Evolutionary conservation across 2,888 invertebrate genomes (phyloP), one percentile per base, ranked within the genome.

Genomic region (Parelbella ahira): DNA sequence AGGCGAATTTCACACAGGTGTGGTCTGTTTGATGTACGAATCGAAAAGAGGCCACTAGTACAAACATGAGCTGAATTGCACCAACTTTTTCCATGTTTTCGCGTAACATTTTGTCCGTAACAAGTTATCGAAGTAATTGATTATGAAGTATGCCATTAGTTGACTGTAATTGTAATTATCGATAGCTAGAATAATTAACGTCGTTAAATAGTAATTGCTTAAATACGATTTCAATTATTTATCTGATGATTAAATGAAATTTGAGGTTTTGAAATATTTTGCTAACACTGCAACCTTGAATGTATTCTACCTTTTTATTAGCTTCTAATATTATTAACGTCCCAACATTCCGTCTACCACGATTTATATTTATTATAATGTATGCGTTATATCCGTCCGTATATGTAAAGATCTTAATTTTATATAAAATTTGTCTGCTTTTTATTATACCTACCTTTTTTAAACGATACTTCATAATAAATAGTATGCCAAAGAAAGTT

Each of bases 401-500:
- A 28, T n/a, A n/a, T 29, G 28, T 39, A 20, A 39, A 12, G 19
- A 29, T 23, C 29, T 30, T 37, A 37, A 10, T 29, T 37, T 24
- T 32, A 32, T 32, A 3, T 7, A 29, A 20, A 15, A 15, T 15
- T 15, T 6, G 34, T 38, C 20, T 41, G 7, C n/a, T n/a, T n/a
- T 44, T 42, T 25, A 41, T 39, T 36, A 44, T 34, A 45, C 48
- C 37, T 47, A 29, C 18, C 44, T 47, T 45, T 47, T 47, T 43
- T 45, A 49, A 46, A 20, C n/a, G n/a, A n/a, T n/a, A n/a, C n/a
- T n/a, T n/a, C n/a, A n/a, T n/a, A n/a, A n/a, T n/a, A n/a, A n/a
- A n/a, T n/a, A n/a, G 28, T 33, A 53, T 51, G 73, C 82, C 82
- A 82, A 84, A 84, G 84, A 84, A 54, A 55, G 57, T 73, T 75